Base-by-base conservation (phyloP, 2,797 vertebrate species). In the Pyrocephalus nanus region DNA sequence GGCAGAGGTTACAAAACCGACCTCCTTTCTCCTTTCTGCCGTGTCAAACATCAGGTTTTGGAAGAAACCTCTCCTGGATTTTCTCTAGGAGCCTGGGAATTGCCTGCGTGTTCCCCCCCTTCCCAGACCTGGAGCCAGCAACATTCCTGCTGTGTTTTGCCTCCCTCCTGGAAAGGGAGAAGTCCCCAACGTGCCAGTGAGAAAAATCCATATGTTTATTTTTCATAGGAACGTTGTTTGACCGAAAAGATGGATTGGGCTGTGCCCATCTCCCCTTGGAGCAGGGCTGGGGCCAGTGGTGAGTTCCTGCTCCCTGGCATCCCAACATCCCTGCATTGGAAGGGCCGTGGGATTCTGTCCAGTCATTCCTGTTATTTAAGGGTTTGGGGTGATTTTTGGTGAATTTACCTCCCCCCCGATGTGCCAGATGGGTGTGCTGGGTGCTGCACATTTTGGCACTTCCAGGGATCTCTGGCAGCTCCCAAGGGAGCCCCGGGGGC, bases 161-260 rank as follows among this genome's bases (percentile, higher is more conserved):
- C 70, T 93, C 86, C 88, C 80, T 89, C 77, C 55, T 34, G 50
- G 62, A 72, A 82, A 72, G 86, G 64, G 79, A 43, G 3, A 19
- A 88, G 78, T 40, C 76, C 65, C 1, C 29, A 21, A 55, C 0
- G 4, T 36, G 50, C 67, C 66, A 42, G 15, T 0, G 20, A 27
- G 57, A 40, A 23, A 75, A 64, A 53, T 25, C 27, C 2, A 0
- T 5, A 3, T 1, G 0, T 50, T 76, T 42, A 8, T 27, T 30
- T 65, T 66, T 23, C 12, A 11, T 7, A 7, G 5, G 36, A 60
- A 32, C 0, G 1, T 18, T 29, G 51, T 29, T 32, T n/a, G 66
- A 36, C 14, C 27, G 19, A 16, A 20, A 30, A 36, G 62, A 10
- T 60, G 70, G 36, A 2, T 57, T 6, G 20, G 34, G 1, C 10